Conservation (phyloP, 2,113 vertebrate genomes). For the Drymodes brunneopygia region DNA sequence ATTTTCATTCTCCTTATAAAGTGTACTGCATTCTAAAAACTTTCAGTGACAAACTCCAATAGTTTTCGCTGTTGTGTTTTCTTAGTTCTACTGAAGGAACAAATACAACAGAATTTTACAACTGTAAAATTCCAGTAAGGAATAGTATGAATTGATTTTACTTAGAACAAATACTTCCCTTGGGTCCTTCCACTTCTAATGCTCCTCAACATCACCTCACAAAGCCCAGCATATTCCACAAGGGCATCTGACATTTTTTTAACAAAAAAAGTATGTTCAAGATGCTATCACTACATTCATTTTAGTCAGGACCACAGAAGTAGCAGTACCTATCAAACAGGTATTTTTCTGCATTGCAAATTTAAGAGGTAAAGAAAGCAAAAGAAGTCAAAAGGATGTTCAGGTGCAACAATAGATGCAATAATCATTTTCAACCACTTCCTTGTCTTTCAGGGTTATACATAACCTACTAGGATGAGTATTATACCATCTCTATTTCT, state of each 20-base stretch:
- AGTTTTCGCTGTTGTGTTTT: background rate
- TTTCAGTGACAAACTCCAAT: background rate
- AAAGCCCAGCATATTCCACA: background rate
- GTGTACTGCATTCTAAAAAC: background rate
- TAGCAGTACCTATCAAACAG: background rate
- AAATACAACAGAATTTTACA: background rate
- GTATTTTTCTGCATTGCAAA: background rate
- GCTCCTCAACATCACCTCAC: background rate
- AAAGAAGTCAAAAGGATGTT: background rate
- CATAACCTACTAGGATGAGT: background rate
- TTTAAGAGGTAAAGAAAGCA: background rate
- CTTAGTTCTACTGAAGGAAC: background rate
- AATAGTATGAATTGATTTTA: background rate
- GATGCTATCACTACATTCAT: background rate
- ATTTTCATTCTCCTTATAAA: background rate
- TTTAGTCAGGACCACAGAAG: background rate
- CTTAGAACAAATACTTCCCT: background rate
- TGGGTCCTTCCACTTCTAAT: background rate
- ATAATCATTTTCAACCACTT: background rate
- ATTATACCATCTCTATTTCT: background rate
- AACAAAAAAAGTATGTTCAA: background rate
- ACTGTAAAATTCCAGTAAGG: background rate
- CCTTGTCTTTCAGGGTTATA: background rate
- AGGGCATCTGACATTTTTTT: background rate
- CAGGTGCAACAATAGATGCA: background rate